These are phyloP conservation scores for Eurypyga helias DNA, from an alignment of 2,113 vertebrate genomes.

Conservation along the genomic window DNA sequence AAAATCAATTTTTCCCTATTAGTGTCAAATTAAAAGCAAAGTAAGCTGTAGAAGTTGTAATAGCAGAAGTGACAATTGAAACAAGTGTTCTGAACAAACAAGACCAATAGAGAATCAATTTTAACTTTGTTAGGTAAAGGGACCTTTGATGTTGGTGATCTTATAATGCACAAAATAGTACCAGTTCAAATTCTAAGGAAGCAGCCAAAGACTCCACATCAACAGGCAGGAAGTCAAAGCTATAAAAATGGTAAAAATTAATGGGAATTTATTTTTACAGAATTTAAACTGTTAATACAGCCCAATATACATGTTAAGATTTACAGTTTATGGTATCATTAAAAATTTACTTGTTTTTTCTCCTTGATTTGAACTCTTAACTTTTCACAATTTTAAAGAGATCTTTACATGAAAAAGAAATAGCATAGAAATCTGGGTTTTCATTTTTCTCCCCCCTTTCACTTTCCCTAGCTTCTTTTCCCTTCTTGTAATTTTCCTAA, in stretches of 20 bases:
- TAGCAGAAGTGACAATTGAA: constrained; percentile 21
- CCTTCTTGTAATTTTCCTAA: neutral
- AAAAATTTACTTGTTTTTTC: neutral
- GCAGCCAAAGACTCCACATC: neutral
- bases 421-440: neutral
- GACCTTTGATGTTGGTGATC: neutral
- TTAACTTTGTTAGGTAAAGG: neutral
- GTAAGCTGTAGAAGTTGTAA: constrained; percentile 1
- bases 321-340: neutral
- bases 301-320: neutral
- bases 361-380: neutral
- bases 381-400: neutral
- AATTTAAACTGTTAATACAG: neutral
- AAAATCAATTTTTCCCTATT: constrained; percentile 53
- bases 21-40: constrained; percentile 52
- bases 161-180: neutral
- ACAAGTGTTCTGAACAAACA: neutral
- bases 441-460: neutral
- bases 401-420: neutral
- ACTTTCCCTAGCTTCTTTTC: neutral
- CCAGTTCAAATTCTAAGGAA: neutral
- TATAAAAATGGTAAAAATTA: neutral
- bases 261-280: neutral
- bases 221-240: neutral
- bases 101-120: neutral